Conservation (phyloP, 2,797 vertebrate species). For the Mastacembelus armatus region DNA sequence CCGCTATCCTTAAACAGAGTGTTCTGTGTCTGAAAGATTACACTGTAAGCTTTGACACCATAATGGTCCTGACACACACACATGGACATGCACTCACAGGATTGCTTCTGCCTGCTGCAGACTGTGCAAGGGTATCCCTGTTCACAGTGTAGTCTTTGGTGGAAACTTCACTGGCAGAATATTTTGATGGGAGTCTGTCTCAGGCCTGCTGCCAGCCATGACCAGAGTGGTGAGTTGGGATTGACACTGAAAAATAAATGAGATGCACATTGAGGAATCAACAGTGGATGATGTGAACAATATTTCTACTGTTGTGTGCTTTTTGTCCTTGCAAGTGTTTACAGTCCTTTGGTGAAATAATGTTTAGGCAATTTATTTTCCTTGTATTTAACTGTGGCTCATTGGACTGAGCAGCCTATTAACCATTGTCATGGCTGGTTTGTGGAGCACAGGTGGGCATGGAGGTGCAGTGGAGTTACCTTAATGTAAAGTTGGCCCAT, state of each 20-base stretch:
- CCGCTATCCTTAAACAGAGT: constrained; percentile 72
- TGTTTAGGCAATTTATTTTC: neutral
- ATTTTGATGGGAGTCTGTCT: constrained; percentile 70
- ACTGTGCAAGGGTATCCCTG: constrained; percentile 40
- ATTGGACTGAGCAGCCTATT: neutral
- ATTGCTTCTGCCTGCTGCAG: constrained; percentile 42
- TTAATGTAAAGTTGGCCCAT: too few species aligned
- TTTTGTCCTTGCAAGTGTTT: constrained; percentile 17
- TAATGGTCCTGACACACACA: constrained; percentile 65
- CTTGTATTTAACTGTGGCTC: neutral
- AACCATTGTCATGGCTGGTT: neutral
- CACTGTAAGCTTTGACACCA: constrained; percentile 71
- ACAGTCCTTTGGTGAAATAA: neutral
- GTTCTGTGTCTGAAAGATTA: constrained; percentile 76
- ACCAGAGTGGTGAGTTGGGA: constrained; percentile 43
- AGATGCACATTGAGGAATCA: constrained; percentile 34
- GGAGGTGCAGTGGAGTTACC: too few species aligned
- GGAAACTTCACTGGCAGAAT: constrained; percentile 40
- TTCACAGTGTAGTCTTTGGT: constrained; percentile 50
- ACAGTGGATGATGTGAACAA: neutral
- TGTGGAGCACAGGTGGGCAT: too few species aligned
- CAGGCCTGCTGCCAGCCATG: constrained; percentile 58
- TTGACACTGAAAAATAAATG: constrained; percentile 47
- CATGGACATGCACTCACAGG: constrained; percentile 22
- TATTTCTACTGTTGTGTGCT: constrained; percentile 14